Conservation (phyloP, 1,140 invertebrate species). For the Magallana angulata region DNA sequence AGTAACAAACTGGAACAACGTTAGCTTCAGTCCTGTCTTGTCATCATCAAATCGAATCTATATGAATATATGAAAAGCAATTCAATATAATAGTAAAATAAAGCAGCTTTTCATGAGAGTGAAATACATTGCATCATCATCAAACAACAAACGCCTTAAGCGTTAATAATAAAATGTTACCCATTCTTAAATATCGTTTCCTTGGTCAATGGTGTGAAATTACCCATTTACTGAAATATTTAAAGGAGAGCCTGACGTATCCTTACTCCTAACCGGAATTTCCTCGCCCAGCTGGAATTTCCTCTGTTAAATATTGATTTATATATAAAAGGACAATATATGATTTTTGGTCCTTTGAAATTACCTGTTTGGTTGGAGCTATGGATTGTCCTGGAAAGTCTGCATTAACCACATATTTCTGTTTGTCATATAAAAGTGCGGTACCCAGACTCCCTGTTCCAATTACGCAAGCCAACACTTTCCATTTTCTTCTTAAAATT, state of each 20-base stretch:
- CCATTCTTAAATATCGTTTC: too few relatives aligned
- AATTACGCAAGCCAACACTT: slow-evolving; percentile 7
- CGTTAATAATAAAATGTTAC: too few relatives aligned
- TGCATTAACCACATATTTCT: background rate
- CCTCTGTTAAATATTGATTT: too few relatives aligned
- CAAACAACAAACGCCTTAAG: too few relatives aligned
- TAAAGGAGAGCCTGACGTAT: too few relatives aligned
- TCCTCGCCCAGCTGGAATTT: too few relatives aligned
- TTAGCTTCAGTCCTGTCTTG: slow-evolving; percentile 86
- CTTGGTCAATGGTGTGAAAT: too few relatives aligned
- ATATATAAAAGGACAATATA: too few relatives aligned
- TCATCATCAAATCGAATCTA: slow-evolving; percentile 22
- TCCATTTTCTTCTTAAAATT: background rate
- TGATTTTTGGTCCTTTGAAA: too few relatives aligned
- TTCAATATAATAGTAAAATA: background rate
- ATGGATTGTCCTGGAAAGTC: slow-evolving; percentile 14
- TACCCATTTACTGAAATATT: too few relatives aligned
- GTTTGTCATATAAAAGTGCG: background rate
- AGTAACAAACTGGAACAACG: slow-evolving; percentile 96
- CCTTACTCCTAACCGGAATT: too few relatives aligned
- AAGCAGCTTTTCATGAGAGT: background rate
- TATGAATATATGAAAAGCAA: background rate
- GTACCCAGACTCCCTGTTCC: background rate
- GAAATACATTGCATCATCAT: too few relatives aligned
- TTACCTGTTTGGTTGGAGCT: slow-evolving; percentile 15